A percentile compares a stretch with the other conserved stretches of the same genome.
Evolutionary conservation across 2,113 vertebrate species (phyloP).

Genomic region (Anguilla japonica): DNA sequence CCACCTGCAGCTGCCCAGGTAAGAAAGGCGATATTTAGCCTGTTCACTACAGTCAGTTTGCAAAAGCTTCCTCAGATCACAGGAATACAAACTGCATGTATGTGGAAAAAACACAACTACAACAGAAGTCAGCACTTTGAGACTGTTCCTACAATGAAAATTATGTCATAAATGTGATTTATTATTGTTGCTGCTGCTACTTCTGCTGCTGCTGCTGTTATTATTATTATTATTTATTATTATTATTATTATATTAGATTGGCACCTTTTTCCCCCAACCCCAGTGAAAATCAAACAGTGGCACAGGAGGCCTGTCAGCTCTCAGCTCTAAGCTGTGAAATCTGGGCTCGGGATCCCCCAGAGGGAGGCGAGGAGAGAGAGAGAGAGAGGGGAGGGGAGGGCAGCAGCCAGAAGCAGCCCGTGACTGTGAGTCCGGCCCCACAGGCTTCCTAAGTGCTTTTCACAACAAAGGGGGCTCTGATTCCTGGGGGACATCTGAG

Average conservation of each 20-base stretch:
- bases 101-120: neutral
- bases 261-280: neutral
- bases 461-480: constrained; percentile 5
- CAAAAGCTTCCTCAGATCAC: too few relatives aligned
- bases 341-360: neutral
- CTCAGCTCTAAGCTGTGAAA: neutral
- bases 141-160: too few relatives aligned
- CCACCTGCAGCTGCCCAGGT: neutral
- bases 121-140: too few relatives aligned
- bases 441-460: neutral
- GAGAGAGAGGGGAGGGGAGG: neutral
- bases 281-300: neutral
- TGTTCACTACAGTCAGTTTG: neutral
- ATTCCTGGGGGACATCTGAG: neutral
- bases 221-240: too few relatives aligned
- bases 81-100: neutral
- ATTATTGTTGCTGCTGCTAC: too few relatives aligned
- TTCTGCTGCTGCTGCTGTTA: too few relatives aligned
- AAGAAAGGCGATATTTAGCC: neutral
- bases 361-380: neutral
- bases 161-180: too few relatives aligned
- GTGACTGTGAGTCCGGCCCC: neutral
- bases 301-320: neutral
- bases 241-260: neutral
- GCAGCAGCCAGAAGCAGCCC: neutral